Conservation (phyloP, 2,888 invertebrate genomes). For the Caradrina kadenii region DNA sequence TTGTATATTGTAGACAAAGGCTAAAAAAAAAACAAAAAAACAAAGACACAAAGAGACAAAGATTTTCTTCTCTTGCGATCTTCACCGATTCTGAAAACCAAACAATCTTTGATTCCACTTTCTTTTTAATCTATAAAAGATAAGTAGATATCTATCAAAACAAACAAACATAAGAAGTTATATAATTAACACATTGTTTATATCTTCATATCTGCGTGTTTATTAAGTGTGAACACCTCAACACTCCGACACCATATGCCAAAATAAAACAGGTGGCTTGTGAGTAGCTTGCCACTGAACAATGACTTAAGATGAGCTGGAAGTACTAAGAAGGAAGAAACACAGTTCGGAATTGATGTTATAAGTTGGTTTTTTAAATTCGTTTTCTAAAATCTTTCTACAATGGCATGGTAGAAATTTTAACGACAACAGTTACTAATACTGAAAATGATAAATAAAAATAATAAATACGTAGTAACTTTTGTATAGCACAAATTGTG, state of each 20-base stretch:
- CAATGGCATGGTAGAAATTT: too few relatives aligned
- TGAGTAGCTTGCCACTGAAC: conserved; percentile 31
- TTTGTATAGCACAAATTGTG: too few relatives aligned
- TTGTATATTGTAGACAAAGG: too few relatives aligned
- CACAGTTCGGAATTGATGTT: not conserved
- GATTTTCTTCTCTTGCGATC: not conserved
- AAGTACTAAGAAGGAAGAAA: conserved; percentile 18
- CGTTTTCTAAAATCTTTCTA: not conserved
- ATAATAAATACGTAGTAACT: too few relatives aligned
- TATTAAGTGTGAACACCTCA: conserved; percentile 39
- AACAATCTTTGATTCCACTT: not conserved
- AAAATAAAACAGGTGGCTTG: conserved; percentile 49
- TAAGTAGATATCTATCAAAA: not conserved
- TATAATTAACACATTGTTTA: conserved; percentile 20
- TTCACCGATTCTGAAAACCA: not conserved
- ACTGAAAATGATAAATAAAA: too few relatives aligned
- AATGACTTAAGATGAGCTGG: conserved; percentile 26
- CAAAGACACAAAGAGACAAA: too few relatives aligned
- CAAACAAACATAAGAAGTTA: conserved; percentile 2
- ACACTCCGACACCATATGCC: conserved; percentile 14
- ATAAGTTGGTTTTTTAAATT: not conserved
- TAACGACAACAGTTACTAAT: too few relatives aligned
- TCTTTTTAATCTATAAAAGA: not conserved
- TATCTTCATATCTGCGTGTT: conserved; percentile 31
- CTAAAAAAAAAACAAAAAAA: too few relatives aligned